These are phyloP conservation scores for Egretta garzetta DNA, from an alignment of 2,113 vertebrate genomes.

Conservation along the genomic window DNA sequence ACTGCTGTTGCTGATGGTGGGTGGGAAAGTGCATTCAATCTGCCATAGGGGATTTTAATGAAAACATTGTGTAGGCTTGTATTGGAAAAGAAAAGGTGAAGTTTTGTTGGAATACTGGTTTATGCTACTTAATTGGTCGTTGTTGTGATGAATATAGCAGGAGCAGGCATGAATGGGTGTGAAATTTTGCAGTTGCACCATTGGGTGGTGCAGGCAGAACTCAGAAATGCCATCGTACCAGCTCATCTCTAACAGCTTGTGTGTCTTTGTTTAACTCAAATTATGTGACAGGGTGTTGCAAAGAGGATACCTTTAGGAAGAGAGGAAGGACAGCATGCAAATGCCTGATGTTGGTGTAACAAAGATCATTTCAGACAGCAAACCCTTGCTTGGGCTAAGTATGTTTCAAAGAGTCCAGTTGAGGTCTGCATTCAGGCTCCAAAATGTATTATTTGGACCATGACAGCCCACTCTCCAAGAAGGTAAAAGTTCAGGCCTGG, in stretches of 20 bases:
- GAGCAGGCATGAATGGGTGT: neutral
- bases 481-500: neutral
- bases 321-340: neutral
- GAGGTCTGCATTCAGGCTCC: neutral
- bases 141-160: neutral
- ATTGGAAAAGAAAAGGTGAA: neutral
- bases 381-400: neutral
- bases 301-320: neutral
- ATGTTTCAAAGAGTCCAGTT: neutral
- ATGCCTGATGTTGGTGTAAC: neutral
- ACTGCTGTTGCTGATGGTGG: neutral
- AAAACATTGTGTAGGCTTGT: neutral
- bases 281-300: neutral
- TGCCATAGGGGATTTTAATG: neutral
- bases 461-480: neutral
- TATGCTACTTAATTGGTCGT: neutral
- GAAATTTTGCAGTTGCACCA: neutral
- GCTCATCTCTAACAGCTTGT: neutral
- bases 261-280: neutral
- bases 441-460: neutral
- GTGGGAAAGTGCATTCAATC: neutral
- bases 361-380: neutral
- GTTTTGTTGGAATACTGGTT: neutral
- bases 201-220: neutral
- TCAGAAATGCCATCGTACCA: neutral